Evolutionary conservation across 2,113 vertebrate species (phyloP), one percentile per base, ranked within the genome.

Genomic region (Channa argus): DNA sequence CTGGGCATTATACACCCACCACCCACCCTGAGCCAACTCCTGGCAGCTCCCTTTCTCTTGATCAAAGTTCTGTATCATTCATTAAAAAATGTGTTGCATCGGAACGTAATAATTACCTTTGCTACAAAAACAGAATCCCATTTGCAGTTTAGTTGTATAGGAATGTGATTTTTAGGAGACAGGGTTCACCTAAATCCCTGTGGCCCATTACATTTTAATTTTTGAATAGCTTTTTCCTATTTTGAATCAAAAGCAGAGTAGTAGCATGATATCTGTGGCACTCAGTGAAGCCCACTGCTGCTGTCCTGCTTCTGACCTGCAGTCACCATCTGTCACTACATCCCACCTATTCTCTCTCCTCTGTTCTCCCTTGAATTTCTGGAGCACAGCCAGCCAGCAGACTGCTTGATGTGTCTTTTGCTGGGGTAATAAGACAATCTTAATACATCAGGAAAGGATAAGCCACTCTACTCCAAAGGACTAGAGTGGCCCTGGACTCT

Each of bases 261-360:
- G 6, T 41, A 7, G 52, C n/a, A 52, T 75, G 77, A 77, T 64
- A 70, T 67, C 77, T 71, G 60, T 81, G 78, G 77, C 78, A 86
- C 60, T 77, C 62, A 66, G 68, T 74, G 68, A 82, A 87, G 84
- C 84, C 80, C 77, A 86, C 56, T 55, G 62, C 47, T 64, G 63
- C 61, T 88, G 82, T 80, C 85, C 86, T 78, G 71, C 37, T 52
- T 77, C 70, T 89, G 88, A 76, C 69, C 87, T 67, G 34, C 10
- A 62, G 41, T 80, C 38, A 37, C 76, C 82, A 87, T 88, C 84
- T 85, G 80, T 87, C 79, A 86, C 63, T 46, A 68, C 84, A 74
- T 83, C 78, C 70, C 66, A 71, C 54, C 82, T 79, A 63, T 77
- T 79, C 68, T 59, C 58, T 15, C 65, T 74, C 36, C 66, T 83